A percentile compares a stretch with the other conserved stretches of the same genome.
Evolutionary conservation across 2,797 vertebrate genomes (phyloP).

Genomic region (Clarias pachynema): DNA sequence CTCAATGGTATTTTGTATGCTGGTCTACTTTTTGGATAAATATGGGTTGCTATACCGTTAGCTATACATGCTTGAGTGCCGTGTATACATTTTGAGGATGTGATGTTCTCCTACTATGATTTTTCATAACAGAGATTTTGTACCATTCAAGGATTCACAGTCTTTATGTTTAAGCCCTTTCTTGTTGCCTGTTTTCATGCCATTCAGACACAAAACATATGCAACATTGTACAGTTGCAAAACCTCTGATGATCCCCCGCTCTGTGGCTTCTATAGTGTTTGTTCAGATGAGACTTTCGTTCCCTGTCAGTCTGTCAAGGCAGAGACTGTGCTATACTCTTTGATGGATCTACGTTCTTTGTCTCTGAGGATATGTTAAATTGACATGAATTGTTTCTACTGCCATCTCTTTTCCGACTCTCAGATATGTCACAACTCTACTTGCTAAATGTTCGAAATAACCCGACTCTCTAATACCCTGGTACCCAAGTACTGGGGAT

Average conservation of each 20-base stretch:
- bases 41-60: neutral
- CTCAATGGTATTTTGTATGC: neutral
- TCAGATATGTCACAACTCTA: neutral
- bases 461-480: neutral
- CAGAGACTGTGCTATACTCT: neutral
- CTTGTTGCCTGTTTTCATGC: neutral
- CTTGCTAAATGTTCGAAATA: neutral
- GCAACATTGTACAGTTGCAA: constrained; percentile 13
- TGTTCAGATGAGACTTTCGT: neutral
- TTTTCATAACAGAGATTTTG: neutral
- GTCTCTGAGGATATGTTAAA: constrained; percentile 11
- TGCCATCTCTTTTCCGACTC: neutral
- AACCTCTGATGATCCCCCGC: constrained; percentile 10
- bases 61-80: neutral
- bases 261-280: neutral
- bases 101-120: neutral
- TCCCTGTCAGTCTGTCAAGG: constrained; percentile 14
- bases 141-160: neutral
- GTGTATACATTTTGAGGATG: neutral
- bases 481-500: neutral
- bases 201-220: constrained; percentile 11
- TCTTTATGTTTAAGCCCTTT: neutral
- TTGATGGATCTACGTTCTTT: neutral
- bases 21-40: neutral
- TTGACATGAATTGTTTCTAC: constrained; percentile 22